phyloP scores from a whole-genome alignment of 2,888 invertebrate species.

The Steromphala cineraria region DNA sequence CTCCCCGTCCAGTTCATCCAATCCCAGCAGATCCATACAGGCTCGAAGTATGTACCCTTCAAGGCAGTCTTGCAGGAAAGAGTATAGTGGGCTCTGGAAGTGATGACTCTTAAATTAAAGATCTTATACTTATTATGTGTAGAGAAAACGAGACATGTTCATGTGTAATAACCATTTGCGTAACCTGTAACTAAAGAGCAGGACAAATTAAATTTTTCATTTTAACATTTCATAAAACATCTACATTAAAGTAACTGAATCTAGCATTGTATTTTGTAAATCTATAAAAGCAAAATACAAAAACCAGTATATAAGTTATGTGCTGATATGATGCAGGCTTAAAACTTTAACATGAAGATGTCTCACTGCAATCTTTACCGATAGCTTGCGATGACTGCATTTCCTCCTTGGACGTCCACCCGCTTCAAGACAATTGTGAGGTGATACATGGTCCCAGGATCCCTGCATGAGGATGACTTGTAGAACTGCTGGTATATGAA shows the following conservation, averaged over 20 bases:
- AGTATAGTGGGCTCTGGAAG: slow-evolving; percentile 25
- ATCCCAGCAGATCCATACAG: slow-evolving; percentile 26
- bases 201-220: too few species aligned
- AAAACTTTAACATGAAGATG: neutral
- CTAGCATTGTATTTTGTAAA: too few species aligned
- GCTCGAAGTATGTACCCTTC: slow-evolving; percentile 28
- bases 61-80: slow-evolving; percentile 31
- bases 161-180: too few species aligned
- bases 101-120: too few species aligned
- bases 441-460: slow-evolving; percentile 22
- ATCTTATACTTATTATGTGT: too few species aligned
- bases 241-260: too few species aligned
- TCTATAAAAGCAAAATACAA: too few species aligned
- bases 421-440: slow-evolving; percentile 27
- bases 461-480: slow-evolving; percentile 14
- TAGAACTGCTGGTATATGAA: slow-evolving; percentile 32
- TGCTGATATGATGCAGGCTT: neutral
- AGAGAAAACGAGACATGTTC: too few species aligned
- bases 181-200: too few species aligned
- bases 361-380: slow-evolving; percentile 9
- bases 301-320: neutral
- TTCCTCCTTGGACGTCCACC: slow-evolving; percentile 28
- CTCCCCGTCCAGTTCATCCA: slow-evolving; percentile 12
- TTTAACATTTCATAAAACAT: too few species aligned
- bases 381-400: slow-evolving; percentile 28